phyloP scores from a whole-genome alignment of 2,888 invertebrate species.

The Agrilus mali region DNA sequence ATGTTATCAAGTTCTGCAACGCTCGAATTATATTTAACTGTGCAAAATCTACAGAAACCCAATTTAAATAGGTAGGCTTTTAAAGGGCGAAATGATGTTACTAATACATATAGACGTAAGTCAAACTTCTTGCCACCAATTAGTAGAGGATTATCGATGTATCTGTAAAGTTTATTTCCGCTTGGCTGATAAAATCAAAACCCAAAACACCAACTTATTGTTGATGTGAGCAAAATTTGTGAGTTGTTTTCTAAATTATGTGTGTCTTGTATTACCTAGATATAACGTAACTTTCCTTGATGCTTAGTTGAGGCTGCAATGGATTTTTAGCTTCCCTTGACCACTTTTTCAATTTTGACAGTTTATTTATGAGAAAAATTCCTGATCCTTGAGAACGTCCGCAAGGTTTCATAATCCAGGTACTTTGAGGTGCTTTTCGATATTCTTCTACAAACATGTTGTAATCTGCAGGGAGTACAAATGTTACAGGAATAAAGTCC shows the following conservation, averaged over 20 bases:
- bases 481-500: slow-evolving; percentile 90
- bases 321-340: slow-evolving; percentile 76
- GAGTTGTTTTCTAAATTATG: too few species aligned
- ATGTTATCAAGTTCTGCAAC: slow-evolving; percentile 80
- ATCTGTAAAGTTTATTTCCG: slow-evolving; percentile 34
- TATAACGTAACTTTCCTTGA: slow-evolving; percentile 86
- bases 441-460: slow-evolving; percentile 97
- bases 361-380: slow-evolving; percentile 88
- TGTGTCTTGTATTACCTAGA: slow-evolving; percentile 45
- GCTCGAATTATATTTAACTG: slow-evolving; percentile 86
- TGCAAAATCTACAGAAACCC: slow-evolving; percentile 93
- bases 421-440: slow-evolving; percentile 83
- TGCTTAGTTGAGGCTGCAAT: slow-evolving; percentile 66
- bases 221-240: too few species aligned
- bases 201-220: too few species aligned
- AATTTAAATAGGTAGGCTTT: slow-evolving; percentile 86
- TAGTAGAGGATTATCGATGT: slow-evolving; percentile 87
- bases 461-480: slow-evolving; percentile 89
- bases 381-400: slow-evolving; percentile 92
- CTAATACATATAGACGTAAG: slow-evolving; percentile 80
- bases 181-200: too few species aligned
- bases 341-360: slow-evolving; percentile 87
- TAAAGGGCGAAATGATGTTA: slow-evolving; percentile 85
- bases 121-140: slow-evolving; percentile 97
- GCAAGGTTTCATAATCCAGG: slow-evolving; percentile 97